Conservation (phyloP, 1,140 invertebrate genomes). For the Drosophila nigromelanica region DNA sequence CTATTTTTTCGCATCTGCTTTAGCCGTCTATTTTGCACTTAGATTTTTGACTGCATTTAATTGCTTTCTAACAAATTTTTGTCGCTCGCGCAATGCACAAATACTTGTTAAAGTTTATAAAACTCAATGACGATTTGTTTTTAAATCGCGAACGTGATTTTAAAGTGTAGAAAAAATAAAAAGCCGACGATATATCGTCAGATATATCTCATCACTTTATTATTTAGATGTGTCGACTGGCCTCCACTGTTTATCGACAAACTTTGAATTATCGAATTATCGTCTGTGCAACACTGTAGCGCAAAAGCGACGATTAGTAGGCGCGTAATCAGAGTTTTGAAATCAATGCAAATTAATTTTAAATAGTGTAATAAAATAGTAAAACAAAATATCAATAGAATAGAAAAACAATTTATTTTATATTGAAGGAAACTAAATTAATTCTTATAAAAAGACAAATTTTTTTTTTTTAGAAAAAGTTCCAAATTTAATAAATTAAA, state of each 20-base stretch:
- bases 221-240: slow-evolving; percentile 24
- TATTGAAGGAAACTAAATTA: no score
- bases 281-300: slow-evolving; percentile 13
- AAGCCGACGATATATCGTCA: slow-evolving; percentile 48
- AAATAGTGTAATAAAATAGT: no score
- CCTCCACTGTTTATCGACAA: slow-evolving; percentile 18
- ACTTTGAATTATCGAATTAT: slow-evolving; percentile 19
- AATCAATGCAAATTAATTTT: not conserved
- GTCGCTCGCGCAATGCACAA: not conserved
- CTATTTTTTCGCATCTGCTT: slow-evolving; percentile 75
- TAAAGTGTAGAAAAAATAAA: slow-evolving; percentile 43
- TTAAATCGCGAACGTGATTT: slow-evolving; percentile 38
- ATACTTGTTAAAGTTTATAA: slow-evolving; percentile 21
- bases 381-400: not conserved
- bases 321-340: slow-evolving; percentile 5
- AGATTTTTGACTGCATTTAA: slow-evolving; percentile 25
- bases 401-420: no score
- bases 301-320: not conserved
- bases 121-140: slow-evolving; percentile 31
- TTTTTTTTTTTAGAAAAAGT: no score
- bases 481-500: no score
- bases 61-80: not conserved
- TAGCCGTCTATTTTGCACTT: slow-evolving; percentile 48
- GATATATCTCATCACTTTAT: slow-evolving; percentile 39
- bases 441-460: no score